Evolutionary conservation across 2,888 invertebrate genomes (phyloP).

Genomic region (Magallana nippona): DNA sequence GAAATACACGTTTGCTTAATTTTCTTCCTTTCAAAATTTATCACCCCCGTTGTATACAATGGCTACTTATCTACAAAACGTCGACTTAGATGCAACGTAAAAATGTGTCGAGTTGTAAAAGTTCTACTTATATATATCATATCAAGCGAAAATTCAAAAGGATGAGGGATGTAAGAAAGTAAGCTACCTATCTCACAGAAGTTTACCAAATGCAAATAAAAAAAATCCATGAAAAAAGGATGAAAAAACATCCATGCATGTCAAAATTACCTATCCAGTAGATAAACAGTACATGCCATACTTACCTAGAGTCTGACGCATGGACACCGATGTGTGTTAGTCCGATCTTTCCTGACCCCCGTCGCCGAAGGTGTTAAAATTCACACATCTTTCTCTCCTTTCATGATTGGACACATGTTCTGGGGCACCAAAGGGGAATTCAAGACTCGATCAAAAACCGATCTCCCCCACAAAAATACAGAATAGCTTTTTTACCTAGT

Average conservation of each 20-base stretch:
- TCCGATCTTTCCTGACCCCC: slow-evolving; percentile 22
- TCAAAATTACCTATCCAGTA: background rate
- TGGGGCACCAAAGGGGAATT: slow-evolving; percentile 15
- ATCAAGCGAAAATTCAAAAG: too few relatives aligned
- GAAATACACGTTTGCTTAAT: slow-evolving; percentile 16
- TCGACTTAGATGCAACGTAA: background rate
- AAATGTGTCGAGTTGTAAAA: background rate
- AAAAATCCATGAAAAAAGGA: too few relatives aligned
- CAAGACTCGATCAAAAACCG: background rate
- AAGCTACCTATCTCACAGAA: too few relatives aligned
- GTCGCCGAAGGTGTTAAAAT: slow-evolving; percentile 33
- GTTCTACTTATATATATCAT: too few relatives aligned
- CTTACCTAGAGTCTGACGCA: slow-evolving; percentile 7
- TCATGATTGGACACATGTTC: slow-evolving; percentile 29
- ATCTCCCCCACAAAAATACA: background rate
- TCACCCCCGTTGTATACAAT: background rate
- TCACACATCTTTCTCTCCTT: slow-evolving; percentile 32
- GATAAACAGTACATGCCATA: background rate
- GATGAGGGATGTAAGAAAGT: too few relatives aligned
- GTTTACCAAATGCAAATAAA: too few relatives aligned
- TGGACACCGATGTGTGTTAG: background rate
- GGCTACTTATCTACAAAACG: background rate
- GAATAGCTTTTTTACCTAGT: background rate
- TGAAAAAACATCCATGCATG: too few relatives aligned
- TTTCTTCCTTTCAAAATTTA: slow-evolving; percentile 9